These are phyloP conservation scores for Caenorhabditis japonica DNA, from an alignment of 2,888 invertebrate genomes.

Conservation along the genomic window DNA sequence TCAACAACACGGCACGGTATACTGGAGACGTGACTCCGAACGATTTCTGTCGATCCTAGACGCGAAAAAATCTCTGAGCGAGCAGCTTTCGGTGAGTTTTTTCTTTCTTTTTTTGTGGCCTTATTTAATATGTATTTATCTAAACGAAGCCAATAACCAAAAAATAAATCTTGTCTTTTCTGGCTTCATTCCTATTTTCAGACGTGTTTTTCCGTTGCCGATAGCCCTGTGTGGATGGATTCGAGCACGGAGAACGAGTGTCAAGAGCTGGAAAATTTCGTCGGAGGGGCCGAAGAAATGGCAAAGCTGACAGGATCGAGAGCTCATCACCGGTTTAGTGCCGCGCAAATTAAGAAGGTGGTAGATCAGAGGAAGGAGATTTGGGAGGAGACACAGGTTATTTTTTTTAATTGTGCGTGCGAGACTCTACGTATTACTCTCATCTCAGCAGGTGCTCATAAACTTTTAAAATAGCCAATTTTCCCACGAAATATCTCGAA, in stretches of 20 bases:
- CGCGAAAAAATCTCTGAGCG: conserved; percentile 78
- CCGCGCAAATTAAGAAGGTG: conserved; percentile 92
- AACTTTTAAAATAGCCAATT: no score
- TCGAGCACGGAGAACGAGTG: conserved; percentile 87
- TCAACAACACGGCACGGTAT: conserved; percentile 98
- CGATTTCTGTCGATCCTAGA: conserved; percentile 83
- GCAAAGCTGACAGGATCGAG: conserved; percentile 84
- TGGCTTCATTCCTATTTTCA: conserved; percentile 62
- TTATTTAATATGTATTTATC: not conserved
- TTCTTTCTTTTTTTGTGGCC: not conserved
- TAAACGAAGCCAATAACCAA: conserved; percentile 20
- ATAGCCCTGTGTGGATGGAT: conserved; percentile 97
- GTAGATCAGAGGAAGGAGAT: conserved; percentile 83
- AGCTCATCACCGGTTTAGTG: conserved; percentile 92
- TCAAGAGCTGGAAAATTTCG: conserved; percentile 85
- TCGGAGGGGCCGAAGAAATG: conserved; percentile 84
- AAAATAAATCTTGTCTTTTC: not conserved
- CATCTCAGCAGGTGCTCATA: no score
- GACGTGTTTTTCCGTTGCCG: conserved; percentile 84
- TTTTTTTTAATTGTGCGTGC: not conserved
- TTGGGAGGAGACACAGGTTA: conserved; percentile 85
- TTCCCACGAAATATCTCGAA: no score
- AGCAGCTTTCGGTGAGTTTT: conserved; percentile 46
- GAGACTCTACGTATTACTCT: no score
- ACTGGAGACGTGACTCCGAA: conserved; percentile 88